A percentile compares a stretch with the other conserved stretches of the same genome.
Conservation (phyloP, 2,113 vertebrate species). For the Cacatua alba region DNA sequence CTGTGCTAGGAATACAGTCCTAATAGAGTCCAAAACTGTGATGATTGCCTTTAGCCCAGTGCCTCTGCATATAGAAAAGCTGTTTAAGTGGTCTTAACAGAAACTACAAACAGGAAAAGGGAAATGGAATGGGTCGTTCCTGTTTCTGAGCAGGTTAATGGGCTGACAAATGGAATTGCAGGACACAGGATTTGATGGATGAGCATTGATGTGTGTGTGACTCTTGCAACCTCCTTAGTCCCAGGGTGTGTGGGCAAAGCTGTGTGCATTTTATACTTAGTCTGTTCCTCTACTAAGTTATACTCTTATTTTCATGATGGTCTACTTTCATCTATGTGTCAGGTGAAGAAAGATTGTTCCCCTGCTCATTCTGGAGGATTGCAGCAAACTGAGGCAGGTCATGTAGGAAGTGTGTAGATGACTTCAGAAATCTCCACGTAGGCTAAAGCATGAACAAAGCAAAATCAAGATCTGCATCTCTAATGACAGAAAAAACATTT, state of each 20-base stretch:
- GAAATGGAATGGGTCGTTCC: background rate
- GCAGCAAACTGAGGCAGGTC: background rate
- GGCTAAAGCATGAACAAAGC: background rate
- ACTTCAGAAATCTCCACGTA: background rate
- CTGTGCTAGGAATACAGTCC: background rate
- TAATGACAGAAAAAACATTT: background rate
- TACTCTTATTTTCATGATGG: background rate
- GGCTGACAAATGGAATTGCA: background rate
- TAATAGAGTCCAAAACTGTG: background rate
- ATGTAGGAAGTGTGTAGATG: background rate
- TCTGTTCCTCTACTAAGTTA: background rate
- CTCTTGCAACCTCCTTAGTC: background rate
- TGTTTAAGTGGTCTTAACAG: background rate
- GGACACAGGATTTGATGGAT: background rate
- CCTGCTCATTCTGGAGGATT: background rate
- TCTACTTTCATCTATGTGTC: background rate
- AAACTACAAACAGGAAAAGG: background rate
- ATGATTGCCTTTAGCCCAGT: background rate
- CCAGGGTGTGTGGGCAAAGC: background rate
- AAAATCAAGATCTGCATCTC: background rate
- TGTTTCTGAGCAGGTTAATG: background rate
- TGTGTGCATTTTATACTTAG: fast-evolving
- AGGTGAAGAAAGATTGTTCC: background rate
- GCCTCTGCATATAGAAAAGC: background rate
- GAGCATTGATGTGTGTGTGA: background rate